Evolutionary conservation across 2,797 vertebrate species (phyloP), one percentile per base, ranked within the genome.

Genomic region (Tamandua tetradactyla): DNA sequence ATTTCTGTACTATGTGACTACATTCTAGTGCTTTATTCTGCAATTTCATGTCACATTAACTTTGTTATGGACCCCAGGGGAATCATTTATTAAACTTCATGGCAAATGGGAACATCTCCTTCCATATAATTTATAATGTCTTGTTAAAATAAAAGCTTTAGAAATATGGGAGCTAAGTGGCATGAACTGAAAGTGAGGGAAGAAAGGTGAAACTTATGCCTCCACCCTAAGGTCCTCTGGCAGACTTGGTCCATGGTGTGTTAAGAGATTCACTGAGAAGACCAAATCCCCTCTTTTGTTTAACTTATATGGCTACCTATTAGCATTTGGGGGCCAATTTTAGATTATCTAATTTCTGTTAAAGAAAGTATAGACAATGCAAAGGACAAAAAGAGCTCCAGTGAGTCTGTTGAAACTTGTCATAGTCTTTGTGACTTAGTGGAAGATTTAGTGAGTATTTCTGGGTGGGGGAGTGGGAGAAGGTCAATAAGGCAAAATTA

Each of bases 71-170:
- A 86, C 64, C 55, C 87, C 68, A 47, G 47, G 66, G 44, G 44
- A 94, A 79, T 86, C 20, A 66, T 87, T 95, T 85, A 76, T 35
- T 89, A 94, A 86, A 80, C 40, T 80, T 72, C 55, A 84, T 49
- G 76, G 75, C 40, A 87, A 93, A 91, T 68, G 55, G 59, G 80
- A 59, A 90, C 47, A 17, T 76, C 20, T 81, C 59, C 30, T 55
- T 96, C 35, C 79, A 78, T 30, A 62, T 12, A 80, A n/a, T 64
- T 55, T 90, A 55, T 1, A 79, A 79, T 62, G 55, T 61, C 13
- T 72, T 87, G 55, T 69, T 71, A 84, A 10, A 79, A 30, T 80
- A 64, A 66, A 93, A 81, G 80, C 57, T 74, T 94, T 35, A 74
- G 64, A 62, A 86, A 82, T 82, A 37, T 1, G 3, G 47, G n/a